Base-by-base conservation (phyloP, 2,888 invertebrate genomes). In the Ichneumoninae sp. region DNA sequence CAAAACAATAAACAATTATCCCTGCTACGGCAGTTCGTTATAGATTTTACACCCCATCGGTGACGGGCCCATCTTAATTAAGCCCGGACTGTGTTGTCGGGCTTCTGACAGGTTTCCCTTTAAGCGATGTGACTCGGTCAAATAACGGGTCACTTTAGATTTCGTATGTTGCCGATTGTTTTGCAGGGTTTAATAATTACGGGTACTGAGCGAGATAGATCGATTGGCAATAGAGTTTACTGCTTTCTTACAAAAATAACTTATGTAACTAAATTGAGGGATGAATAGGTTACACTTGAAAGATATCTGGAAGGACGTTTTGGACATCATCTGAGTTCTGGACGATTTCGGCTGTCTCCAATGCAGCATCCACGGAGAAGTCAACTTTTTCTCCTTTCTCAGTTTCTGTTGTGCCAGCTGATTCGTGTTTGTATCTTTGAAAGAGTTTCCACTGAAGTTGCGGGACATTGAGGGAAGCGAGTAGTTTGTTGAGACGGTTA, bases 401-500 rank as follows among this genome's bases (percentile, higher is more conserved):
- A 1, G 30, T 22, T 60, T 16, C 36, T 6, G 33, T 26, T 26
- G 57, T 13, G 22, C 10, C 22, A 10, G 57, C 26, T 26, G 57
- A 26, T 57, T 57, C 57, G 57, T 57, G 57, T 65, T 36, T 70
- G 52, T 70, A 52, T n/a, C 70, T 70, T n/a, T 52, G 50, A 13
- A 70, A 69, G 16, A 69, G 50, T 50, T 70, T 50, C 52, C 52
- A 52, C 33, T 52, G 52, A 30, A 70, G 19, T 70, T 70, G 70
- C 7, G 52, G 70, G 7, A 70, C 52, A n/a, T 52, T 5, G 6
- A 70, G n/a, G 33, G 5, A 50, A 19, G 8, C 52, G n/a, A 52
- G 19, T 13, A 70, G 47, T 52, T 70, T 70, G 10, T 70, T 70
- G 52, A 70, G 70, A 52, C 70, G 70, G 8, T 52, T 70, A n/a